These are phyloP conservation scores for Samia ricini DNA, from an alignment of 1,140 invertebrate species.

Conservation along the genomic window DNA sequence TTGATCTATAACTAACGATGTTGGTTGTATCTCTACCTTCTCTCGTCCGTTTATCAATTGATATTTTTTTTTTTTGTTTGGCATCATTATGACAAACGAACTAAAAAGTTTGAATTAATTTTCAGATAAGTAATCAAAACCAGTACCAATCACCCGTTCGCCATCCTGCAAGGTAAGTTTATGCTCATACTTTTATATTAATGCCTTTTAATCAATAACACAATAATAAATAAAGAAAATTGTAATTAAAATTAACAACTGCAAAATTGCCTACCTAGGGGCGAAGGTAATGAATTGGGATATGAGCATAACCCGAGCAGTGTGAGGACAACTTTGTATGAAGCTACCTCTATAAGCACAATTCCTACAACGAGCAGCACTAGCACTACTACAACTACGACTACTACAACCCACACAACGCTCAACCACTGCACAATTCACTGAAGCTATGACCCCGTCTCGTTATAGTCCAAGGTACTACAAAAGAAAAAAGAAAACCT, in stretches of 20 bases:
- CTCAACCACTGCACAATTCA: constrained; percentile 70
- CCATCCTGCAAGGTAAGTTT: constrained; percentile 70
- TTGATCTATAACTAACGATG: constrained; percentile 5
- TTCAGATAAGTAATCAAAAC: constrained; percentile 73
- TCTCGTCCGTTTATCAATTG: not conserved
- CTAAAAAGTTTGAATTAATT: not conserved
- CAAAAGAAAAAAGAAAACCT: constrained; percentile 63
- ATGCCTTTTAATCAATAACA: constrained; percentile 13
- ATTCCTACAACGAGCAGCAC: constrained; percentile 69
- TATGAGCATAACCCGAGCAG: constrained; percentile 73
- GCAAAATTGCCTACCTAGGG: constrained; percentile 43
- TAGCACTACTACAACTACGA: constrained; percentile 58
- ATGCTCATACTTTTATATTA: constrained; percentile 3
- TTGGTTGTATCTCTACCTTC: not conserved
- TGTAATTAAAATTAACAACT: constrained; percentile 16
- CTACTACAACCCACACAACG: constrained; percentile 47
- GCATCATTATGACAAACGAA: no score
- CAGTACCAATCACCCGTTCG: constrained; percentile 71
- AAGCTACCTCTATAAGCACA: constrained; percentile 67
- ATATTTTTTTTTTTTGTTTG: constrained; percentile 13
- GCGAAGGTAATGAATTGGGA: constrained; percentile 78
- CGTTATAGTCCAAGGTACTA: constrained; percentile 79
- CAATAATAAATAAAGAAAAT: constrained; percentile 13
- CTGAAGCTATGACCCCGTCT: constrained; percentile 70
- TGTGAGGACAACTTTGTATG: constrained; percentile 67